phyloP scores from a whole-genome alignment of 2,888 invertebrate species.

The Dilophus febrilis region DNA sequence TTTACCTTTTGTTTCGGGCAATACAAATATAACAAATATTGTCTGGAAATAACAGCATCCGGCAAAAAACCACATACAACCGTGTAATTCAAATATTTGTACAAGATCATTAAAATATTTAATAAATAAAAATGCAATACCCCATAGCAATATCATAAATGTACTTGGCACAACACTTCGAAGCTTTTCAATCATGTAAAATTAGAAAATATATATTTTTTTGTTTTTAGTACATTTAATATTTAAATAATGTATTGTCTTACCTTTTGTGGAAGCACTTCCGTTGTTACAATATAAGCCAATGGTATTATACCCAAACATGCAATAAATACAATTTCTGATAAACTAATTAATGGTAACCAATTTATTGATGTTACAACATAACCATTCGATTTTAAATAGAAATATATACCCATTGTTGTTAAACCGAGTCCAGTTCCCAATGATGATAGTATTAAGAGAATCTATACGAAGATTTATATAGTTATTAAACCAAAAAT shows the following conservation, averaged over 20 bases:
- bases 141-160: constrained; percentile 4
- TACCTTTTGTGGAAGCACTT: constrained; percentile 12
- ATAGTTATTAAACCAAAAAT: too few relatives aligned
- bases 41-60: constrained; percentile 16
- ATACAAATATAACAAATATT: constrained; percentile 15
- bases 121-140: constrained; percentile 19
- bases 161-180: too few relatives aligned
- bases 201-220: too few relatives aligned
- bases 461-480: too few relatives aligned
- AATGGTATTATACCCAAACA: constrained; percentile 22
- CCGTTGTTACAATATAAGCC: constrained; percentile 22
- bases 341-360: constrained; percentile 21
- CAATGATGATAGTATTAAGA: too few relatives aligned
- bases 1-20: constrained; percentile 21
- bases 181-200: not conserved
- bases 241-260: too few relatives aligned
- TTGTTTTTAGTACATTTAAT: too few relatives aligned
- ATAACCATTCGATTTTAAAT: not conserved
- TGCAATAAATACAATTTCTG: constrained; percentile 18
- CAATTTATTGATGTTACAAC: constrained; percentile 17
- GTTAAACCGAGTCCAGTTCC: too few relatives aligned
- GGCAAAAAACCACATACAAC: constrained; percentile 22
- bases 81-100: constrained; percentile 18
- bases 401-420: too few relatives aligned
- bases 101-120: constrained; percentile 9